Evolutionary conservation across 2,797 vertebrate genomes (phyloP).

Genomic region (Sebastolobus altivelis): DNA sequence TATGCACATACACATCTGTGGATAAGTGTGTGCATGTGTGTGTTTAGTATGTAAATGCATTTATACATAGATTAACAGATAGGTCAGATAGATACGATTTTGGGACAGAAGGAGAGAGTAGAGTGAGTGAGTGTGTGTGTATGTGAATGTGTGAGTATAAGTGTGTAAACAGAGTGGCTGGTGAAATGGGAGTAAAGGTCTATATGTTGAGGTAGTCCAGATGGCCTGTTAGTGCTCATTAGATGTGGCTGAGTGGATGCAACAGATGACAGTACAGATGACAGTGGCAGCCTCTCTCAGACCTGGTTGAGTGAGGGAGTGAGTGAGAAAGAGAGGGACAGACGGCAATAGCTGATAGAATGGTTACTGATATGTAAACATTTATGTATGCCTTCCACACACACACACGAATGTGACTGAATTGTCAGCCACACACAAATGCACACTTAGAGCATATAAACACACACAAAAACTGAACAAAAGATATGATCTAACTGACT

Average conservation of each 20-base stretch:
- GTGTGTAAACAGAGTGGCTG: too few relatives aligned
- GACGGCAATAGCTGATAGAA: conserved; percentile 40
- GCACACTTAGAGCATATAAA: conserved; percentile 3
- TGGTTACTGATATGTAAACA: conserved; percentile 56
- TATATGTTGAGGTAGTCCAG: conserved; percentile 68
- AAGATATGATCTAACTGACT: conserved; percentile 20
- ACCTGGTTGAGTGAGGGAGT: conserved; percentile 28
- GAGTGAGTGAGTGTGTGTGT: too few relatives aligned
- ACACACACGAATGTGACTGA: not conserved
- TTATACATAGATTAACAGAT: too few relatives aligned
- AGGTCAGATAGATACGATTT: fast-evolving
- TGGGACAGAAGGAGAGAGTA: too few relatives aligned
- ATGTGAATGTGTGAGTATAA: too few relatives aligned
- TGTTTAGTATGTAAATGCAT: too few relatives aligned
- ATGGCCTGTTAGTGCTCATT: conserved; percentile 70
- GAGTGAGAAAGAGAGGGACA: not conserved
- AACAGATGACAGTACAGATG: conserved; percentile 60
- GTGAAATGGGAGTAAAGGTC: too few relatives aligned
- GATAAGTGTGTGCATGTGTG: too few relatives aligned
- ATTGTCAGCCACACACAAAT: not conserved
- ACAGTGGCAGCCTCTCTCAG: conserved; percentile 19
- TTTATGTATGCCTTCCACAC: conserved; percentile 17
- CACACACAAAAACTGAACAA: conserved; percentile 12
- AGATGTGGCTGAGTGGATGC: conserved; percentile 62
- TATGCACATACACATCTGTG: too few relatives aligned